phyloP scores from a whole-genome alignment of 2,113 vertebrate species.

The Martes martes region DNA sequence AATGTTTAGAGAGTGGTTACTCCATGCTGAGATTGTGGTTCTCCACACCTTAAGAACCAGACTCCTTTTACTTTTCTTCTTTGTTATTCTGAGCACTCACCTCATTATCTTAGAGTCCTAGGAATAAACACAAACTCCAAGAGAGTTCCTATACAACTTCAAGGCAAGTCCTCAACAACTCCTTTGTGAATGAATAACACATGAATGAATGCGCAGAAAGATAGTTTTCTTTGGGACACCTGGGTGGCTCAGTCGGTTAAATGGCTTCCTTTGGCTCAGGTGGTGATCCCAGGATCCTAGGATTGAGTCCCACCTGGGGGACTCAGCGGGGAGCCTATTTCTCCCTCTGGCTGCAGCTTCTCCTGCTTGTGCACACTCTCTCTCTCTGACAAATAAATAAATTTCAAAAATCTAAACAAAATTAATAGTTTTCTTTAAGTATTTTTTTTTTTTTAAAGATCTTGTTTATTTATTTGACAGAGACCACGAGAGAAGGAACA shows the following conservation, averaged over 20 bases:
- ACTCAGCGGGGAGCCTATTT: neutral
- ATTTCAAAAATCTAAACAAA: neutral
- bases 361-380: neutral
- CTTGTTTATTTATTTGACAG: no score
- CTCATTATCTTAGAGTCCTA: neutral
- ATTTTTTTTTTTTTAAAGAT: no score
- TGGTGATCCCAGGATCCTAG: neutral
- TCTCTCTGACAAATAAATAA: neutral
- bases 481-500: no score
- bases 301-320: neutral
- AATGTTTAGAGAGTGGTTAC: neutral
- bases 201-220: neutral
- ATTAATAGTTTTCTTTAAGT: neutral
- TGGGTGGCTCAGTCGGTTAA: neutral
- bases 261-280: neutral
- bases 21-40: neutral
- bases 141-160: neutral
- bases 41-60: neutral
- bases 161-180: neutral
- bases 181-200: neutral
- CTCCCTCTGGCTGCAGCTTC: neutral
- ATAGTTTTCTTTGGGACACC: neutral
- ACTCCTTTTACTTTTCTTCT: neutral
- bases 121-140: neutral
- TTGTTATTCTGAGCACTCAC: neutral